Evolutionary conservation across 2,113 vertebrate species (phyloP), one percentile per base, ranked within the genome.

Genomic region (Dryoscopus gambensis): DNA sequence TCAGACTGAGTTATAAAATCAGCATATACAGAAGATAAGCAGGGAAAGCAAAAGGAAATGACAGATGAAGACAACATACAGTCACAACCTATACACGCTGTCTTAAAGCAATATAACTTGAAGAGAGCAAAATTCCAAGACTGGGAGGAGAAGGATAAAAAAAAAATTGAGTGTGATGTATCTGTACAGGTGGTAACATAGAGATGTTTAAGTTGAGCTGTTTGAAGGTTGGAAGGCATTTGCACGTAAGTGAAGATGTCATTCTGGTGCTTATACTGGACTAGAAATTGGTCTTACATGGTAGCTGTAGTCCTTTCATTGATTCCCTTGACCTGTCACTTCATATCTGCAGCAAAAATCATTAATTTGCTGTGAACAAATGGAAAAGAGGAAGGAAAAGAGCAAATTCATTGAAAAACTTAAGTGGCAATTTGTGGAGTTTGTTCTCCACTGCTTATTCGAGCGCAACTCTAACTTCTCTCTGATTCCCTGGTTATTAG

Each of bases 1-100:
- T 78, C 60, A 84, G 49, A 33, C 20, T 76, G 84, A 94, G 68
- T 94, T 76, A 93, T 87, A 94, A 79, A 87, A 69, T 90, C 82
- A 95, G 55, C 44, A 47, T 33, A 49, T 53, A 31, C 13, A 56
- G 56, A 94, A 53, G n/a, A 31, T 35, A 79, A 86, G 21, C n/a
- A 53, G 25, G 9, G 63, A 79, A 90, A 68, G 33, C 60, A 44
- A 85, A 87, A 78, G 46, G 39, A 95, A 95, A 83, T 62, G 12
- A 33, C 10, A 57, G 62, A 28, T 88, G 55, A 87, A 88, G 55
- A 91, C 60, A 68, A 53, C 7, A 56, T 21, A 46, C 24, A 31
- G 71, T 96, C 47, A 68, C 44, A 71, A 82, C 44, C 57, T 74
- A 37, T 56, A 67, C 27, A 37, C 0, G 0, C 30, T 90, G 31